Conservation (phyloP, 2,113 vertebrate genomes). For the Henicopernis longicauda region DNA sequence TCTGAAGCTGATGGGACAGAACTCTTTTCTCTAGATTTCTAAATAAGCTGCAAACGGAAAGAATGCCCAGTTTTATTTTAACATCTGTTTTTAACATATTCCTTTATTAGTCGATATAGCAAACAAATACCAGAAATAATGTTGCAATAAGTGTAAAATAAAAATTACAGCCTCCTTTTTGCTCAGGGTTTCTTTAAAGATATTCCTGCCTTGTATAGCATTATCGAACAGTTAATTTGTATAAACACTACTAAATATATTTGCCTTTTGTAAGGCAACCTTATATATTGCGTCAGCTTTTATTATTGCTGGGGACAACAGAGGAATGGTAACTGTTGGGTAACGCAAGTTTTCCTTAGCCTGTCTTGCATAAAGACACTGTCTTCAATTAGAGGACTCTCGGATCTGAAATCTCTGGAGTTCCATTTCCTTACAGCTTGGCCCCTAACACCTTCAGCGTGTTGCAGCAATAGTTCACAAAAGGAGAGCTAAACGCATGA, state of each 20-base stretch:
- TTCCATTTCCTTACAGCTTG: background rate
- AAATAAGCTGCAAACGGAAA: conserved; percentile 17
- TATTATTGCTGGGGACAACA: background rate
- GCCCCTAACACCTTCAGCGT: background rate
- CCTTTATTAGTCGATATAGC: background rate
- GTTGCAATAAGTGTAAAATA: conserved; percentile 5
- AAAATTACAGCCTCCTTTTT: conserved; percentile 6
- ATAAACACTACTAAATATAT: conserved; percentile 53
- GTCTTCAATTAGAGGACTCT: background rate
- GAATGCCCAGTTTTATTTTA: background rate
- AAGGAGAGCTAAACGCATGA: background rate
- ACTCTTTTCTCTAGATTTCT: background rate
- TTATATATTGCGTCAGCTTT: background rate
- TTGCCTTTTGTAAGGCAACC: conserved; percentile 52
- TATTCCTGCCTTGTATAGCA: conserved; percentile 4
- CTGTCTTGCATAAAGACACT: background rate
- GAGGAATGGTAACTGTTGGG: background rate
- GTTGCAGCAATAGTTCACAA: background rate
- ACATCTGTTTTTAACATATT: conserved; percentile 36
- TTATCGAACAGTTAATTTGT: conserved; percentile 4
- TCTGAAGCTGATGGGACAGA: conserved; percentile 25
- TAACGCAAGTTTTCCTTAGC: background rate
- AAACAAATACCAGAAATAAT: conserved; percentile 4
- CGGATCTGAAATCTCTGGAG: background rate
- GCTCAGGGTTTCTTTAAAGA: conserved; percentile 43